Percentiles rank a stretch among this genome's conserved stretches.
Conservation (phyloP, 1,140 invertebrate genomes). For the Lucilia sericata region DNA sequence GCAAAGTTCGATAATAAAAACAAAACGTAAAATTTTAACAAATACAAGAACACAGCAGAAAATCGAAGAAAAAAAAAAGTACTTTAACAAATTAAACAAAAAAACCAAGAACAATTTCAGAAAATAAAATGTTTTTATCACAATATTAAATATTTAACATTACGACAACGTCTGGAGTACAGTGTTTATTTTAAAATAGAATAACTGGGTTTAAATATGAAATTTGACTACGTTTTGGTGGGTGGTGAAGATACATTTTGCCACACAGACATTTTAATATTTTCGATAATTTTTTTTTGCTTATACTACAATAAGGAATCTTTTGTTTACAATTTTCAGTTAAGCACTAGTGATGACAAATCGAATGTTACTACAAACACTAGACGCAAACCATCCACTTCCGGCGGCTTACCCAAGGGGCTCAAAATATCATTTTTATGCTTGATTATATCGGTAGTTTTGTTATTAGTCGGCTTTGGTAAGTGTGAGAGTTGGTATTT, state of each 20-base stretch:
- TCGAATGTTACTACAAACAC: not conserved
- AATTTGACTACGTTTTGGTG: conserved; percentile 43
- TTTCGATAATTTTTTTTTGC: not conserved
- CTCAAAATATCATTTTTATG: conserved; percentile 65
- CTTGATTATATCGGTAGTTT: conserved; percentile 60
- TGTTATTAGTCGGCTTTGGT: conserved; percentile 64
- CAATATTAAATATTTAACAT: not conserved
- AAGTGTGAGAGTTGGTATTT: conserved; percentile 48
- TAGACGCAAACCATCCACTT: conserved; percentile 44
- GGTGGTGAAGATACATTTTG: not conserved
- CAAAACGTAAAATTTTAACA: not conserved
- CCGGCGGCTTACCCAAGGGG: conserved; percentile 53
- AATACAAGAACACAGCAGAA: not conserved
- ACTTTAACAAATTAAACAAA: not conserved
- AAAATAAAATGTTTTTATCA: not conserved
- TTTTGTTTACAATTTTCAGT: conserved; percentile 25
- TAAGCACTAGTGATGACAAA: conserved; percentile 45
- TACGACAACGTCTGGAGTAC: not conserved
- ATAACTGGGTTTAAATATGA: conserved; percentile 19
- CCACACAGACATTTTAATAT: not conserved
- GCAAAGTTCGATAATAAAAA: not conserved
- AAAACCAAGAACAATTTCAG: not conserved
- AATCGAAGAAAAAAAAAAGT: not conserved
- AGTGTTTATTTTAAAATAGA: not conserved
- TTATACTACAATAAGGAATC: not conserved